These are phyloP conservation scores for Oenanthe oenanthe DNA, from an alignment of 2,113 vertebrate genomes.

Conservation along the genomic window DNA sequence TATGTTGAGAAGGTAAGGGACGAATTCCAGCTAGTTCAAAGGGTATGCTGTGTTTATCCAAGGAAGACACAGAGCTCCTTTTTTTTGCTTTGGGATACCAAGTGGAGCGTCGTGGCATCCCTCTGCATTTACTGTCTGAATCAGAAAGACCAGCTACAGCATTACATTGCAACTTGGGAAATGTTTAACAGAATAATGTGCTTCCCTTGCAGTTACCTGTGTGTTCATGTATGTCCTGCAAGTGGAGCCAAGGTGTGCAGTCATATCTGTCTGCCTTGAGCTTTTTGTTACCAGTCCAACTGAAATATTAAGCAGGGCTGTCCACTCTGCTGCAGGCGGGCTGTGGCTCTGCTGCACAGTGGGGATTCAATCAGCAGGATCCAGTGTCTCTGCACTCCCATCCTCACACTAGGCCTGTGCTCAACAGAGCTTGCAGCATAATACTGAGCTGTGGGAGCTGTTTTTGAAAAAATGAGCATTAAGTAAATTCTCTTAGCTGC, in stretches of 20 bases:
- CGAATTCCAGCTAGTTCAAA: slow-evolving; percentile 3
- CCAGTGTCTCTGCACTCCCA: background rate
- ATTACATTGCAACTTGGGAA: background rate
- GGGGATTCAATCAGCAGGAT: background rate
- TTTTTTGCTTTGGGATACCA: background rate
- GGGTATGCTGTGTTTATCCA: background rate
- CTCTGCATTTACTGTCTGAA: background rate
- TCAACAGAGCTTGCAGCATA: background rate
- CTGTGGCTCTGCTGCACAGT: background rate
- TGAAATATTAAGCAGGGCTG: background rate
- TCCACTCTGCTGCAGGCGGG: background rate
- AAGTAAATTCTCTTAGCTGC: slow-evolving; percentile 48
- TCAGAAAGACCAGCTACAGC: background rate
- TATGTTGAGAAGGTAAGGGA: background rate
- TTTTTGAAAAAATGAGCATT: background rate
- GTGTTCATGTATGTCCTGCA: background rate
- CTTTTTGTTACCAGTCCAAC: background rate
- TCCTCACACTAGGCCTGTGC: background rate
- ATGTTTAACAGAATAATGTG: background rate
- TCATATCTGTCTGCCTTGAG: background rate
- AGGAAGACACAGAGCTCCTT: background rate
- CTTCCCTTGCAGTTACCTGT: background rate
- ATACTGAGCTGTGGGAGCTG: slow-evolving; percentile 13
- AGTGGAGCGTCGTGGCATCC: background rate
- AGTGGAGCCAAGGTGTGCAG: background rate